Evolutionary conservation across 2,113 vertebrate genomes (phyloP).

Genomic region (Corythornis cristatus): DNA sequence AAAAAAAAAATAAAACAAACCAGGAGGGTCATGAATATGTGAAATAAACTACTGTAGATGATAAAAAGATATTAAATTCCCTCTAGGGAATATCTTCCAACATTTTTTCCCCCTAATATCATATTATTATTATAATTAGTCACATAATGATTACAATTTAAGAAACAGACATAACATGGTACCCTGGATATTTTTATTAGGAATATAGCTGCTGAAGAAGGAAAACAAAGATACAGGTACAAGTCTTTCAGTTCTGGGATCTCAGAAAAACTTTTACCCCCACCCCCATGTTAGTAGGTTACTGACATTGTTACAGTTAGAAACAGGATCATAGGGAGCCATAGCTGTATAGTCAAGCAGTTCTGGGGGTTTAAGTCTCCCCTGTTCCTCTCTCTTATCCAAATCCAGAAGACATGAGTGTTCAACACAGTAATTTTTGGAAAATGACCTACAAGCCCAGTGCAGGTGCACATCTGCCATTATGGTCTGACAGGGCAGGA

Average conservation of each 20-base stretch:
- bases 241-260: neutral
- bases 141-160: conserved; percentile 56
- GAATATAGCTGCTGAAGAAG: conserved; percentile 13
- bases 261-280: neutral
- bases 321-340: neutral
- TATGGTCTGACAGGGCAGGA: neutral
- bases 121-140: conserved; percentile 73
- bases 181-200: conserved; percentile 58
- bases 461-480: accelerated
- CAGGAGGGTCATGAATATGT: conserved; percentile 79
- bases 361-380: neutral
- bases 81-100: conserved; percentile 76
- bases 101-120: conserved; percentile 48
- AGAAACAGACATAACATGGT: conserved; percentile 30
- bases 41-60: conserved; percentile 80
- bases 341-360: neutral
- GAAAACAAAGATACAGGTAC: conserved; percentile 39
- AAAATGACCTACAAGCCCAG: neutral
- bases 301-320: accelerated
- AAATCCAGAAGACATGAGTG: neutral
- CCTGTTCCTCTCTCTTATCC: neutral
- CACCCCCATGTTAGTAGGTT: neutral
- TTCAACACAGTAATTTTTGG: neutral
- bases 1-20: conserved; percentile 64
- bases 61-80: conserved; percentile 80